Percentiles rank a stretch among this genome's conserved stretches.
Evolutionary conservation across 2,113 vertebrate genomes (phyloP).

Genomic region (Ornithorhynchus anatinus): DNA sequence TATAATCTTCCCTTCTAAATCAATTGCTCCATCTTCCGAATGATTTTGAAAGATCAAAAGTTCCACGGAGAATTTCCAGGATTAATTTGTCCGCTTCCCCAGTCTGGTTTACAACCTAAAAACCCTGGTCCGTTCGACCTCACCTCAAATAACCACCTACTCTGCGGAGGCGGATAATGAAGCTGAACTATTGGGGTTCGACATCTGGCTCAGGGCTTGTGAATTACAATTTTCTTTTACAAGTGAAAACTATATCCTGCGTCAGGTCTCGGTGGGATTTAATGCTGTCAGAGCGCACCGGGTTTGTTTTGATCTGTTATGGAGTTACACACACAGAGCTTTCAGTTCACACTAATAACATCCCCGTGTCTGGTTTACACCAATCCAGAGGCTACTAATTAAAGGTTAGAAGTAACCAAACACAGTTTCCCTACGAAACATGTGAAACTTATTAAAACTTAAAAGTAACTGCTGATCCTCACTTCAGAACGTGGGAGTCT

Average conservation of each 20-base stretch:
- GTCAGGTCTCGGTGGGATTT: constrained; percentile 72
- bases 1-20: not conserved
- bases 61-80: not conserved
- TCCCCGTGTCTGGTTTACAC: constrained; percentile 67
- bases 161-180: constrained; percentile 62
- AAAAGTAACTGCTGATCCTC: constrained; percentile 69
- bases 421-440: constrained; percentile 70
- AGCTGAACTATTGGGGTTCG: constrained; percentile 56
- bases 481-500: constrained; percentile 59
- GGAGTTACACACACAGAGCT: constrained; percentile 72
- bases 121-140: constrained; percentile 26
- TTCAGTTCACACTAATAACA: constrained; percentile 74
- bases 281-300: constrained; percentile 72
- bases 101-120: too few species aligned
- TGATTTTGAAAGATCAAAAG: not conserved
- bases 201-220: constrained; percentile 76
- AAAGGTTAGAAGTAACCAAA: constrained; percentile 77
- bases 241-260: constrained; percentile 76
- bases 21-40: not conserved
- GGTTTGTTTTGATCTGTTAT: constrained; percentile 78
- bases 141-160: constrained; percentile 67
- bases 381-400: constrained; percentile 75
- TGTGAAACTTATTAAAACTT: constrained; percentile 76
- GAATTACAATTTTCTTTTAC: constrained; percentile 80
- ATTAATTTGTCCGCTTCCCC: too few species aligned